Evolutionary conservation across 2,797 vertebrate species (phyloP), one percentile per base, ranked within the genome.

Genomic region (Hippoglossus hippoglossus): DNA sequence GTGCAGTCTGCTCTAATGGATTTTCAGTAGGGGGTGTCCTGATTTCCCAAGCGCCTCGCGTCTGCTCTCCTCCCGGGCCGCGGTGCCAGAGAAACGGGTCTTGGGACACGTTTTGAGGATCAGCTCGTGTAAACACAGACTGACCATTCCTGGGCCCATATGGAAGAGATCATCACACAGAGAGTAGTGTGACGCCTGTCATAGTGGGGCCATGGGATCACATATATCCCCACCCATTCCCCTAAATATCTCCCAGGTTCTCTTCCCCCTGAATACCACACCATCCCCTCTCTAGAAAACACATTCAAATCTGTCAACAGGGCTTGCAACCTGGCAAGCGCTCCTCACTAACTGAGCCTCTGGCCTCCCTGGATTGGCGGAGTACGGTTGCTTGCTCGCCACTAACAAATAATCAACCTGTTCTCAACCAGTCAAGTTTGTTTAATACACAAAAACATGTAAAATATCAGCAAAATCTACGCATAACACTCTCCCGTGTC

Each of bases 91-190:
- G 81, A 87, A 87, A 79, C 46, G 59, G 80, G 81, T 83, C 82
- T 79, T 21, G 36, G 84, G 88, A 90, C 86, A 89, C 80, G 80
- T 91, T 92, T 83, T 53, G 63, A 51, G 84, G 87, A 89, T 91
- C 89, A 87, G 75, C 70, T 83, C 73, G 18, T 87, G 90, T 90
- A 93, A 94, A 94, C 86, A 90, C 78, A 78, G 67, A 76, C 82
- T 84, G 73, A 87, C 87, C 87, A 82, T 92, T 89, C 56, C 83
- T 73, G 51, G 56, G 67, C 83, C 88, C 91, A 94, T 91, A 92
- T 94, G 93, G 92, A 94, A 93, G 78, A 90, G 79, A 93, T 92
- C 93, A 93, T 79, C 77, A 56, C 69, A 46, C 54, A 70, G 77
- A 84, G 72, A 87, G 71, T 68, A 67, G 80, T 73, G 56, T 90